Conservation (phyloP, 2,888 invertebrate species). For the Eledona agricola region DNA sequence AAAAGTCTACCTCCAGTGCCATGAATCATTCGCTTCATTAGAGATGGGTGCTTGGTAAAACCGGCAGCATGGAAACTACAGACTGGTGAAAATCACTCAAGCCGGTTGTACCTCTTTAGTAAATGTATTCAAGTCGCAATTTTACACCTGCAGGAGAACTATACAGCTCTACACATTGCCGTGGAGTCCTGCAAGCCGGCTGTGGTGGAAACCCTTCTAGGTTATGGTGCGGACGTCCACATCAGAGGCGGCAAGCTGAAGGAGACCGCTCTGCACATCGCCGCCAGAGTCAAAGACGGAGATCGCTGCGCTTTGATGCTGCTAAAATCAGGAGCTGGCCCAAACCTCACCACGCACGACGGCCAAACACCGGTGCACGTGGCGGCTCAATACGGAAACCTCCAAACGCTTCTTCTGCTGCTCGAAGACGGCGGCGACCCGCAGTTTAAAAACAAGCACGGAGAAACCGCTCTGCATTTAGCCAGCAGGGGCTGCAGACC, state of each 20-base stretch:
- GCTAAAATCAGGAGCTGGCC: conserved; percentile 96
- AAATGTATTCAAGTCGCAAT: too few species aligned
- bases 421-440: conserved; percentile 96
- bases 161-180: conserved; percentile 97
- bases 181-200: conserved; percentile 94
- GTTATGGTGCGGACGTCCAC: conserved; percentile 97
- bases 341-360: conserved; percentile 94
- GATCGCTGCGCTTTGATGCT: conserved; percentile 96
- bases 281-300: conserved; percentile 91
- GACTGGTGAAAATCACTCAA: too few species aligned
- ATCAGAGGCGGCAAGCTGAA: conserved; percentile 86
- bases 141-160: too few species aligned
- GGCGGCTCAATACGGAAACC: conserved; percentile 91
- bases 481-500: conserved; percentile 88
- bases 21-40: too few species aligned
- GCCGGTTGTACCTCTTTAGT: too few species aligned
- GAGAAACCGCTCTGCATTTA: conserved; percentile 95
- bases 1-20: too few species aligned
- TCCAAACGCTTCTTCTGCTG: conserved; percentile 84
- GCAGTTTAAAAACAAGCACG: conserved; percentile 88
- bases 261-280: conserved; percentile 97
- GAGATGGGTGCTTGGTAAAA: too few species aligned
- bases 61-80: too few species aligned
- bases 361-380: conserved; percentile 98
- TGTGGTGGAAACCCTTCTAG: conserved; percentile 94